Conservation (phyloP, 2,113 vertebrate genomes). For the Fukomys damarensis region DNA sequence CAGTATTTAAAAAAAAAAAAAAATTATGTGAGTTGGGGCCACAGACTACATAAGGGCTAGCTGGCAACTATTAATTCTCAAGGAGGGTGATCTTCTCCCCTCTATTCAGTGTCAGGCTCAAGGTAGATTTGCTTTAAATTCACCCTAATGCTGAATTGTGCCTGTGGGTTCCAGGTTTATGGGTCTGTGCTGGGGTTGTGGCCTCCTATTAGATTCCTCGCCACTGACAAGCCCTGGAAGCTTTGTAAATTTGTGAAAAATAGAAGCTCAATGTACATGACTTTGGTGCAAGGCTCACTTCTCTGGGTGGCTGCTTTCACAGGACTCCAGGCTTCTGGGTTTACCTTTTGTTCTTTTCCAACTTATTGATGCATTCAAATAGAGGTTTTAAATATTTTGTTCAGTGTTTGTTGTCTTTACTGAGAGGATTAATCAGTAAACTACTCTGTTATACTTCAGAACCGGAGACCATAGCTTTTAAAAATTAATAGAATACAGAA, state of each 20-base stretch:
- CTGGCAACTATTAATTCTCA: neutral
- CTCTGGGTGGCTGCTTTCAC: neutral
- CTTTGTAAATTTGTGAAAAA: neutral
- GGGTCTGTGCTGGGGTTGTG: neutral
- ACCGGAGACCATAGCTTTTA: neutral
- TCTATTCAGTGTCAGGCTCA: neutral
- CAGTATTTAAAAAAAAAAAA: no score
- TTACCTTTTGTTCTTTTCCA: neutral
- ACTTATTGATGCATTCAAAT: slow-evolving; percentile 5
- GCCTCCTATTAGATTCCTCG: neutral
- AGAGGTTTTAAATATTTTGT: neutral
- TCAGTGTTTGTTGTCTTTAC: neutral
- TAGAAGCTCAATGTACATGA: neutral
- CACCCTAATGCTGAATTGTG: neutral
- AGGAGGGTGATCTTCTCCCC: neutral
- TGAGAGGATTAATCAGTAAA: neutral
- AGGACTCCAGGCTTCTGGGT: neutral
- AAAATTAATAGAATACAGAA: neutral
- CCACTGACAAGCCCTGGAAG: neutral
- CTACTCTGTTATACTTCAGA: neutral
- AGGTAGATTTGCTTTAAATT: neutral
- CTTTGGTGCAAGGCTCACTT: neutral
- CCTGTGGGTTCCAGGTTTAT: neutral
- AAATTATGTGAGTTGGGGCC: neutral
- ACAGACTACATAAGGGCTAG: neutral